phyloP scores from a whole-genome alignment of 1,140 invertebrate genomes.

The Kradibia gibbosae region DNA sequence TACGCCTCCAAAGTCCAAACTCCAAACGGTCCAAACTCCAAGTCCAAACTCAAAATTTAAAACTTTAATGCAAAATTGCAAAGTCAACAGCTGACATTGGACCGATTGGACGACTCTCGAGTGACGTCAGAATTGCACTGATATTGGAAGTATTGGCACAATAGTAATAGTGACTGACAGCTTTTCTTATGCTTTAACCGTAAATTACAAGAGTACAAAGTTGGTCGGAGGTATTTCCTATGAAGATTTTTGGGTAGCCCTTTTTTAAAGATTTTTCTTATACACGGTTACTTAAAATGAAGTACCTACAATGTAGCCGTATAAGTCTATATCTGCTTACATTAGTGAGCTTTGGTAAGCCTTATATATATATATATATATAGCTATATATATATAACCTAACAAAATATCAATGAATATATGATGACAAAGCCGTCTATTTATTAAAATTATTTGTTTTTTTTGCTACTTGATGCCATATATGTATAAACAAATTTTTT shows the following conservation, averaged over 20 bases:
- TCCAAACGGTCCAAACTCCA: too few species aligned
- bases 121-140: not conserved
- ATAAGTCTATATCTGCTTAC: conserved; percentile 33
- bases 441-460: not conserved
- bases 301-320: conserved; percentile 38
- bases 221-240: conserved; percentile 27
- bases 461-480: not conserved
- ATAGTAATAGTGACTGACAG: not conserved
- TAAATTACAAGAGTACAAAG: conserved; percentile 10
- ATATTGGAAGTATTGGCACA: too few species aligned
- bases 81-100: not conserved
- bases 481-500: not conserved
- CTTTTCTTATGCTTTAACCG: not conserved
- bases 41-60: too few species aligned
- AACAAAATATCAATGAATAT: not conserved
- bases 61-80: too few species aligned
- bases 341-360: conserved; percentile 41
- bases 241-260: conserved; percentile 34
- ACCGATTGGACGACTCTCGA: not conserved
- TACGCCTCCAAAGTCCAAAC: too few species aligned
- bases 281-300: conserved; percentile 19
- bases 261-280: conserved; percentile 15
- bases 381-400: conserved; percentile 18
- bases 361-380: too few species aligned
- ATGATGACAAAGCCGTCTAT: conserved; percentile 4